Evolutionary conservation across 1,140 invertebrate species (phyloP).

Genomic region (Sycobia sp.): DNA sequence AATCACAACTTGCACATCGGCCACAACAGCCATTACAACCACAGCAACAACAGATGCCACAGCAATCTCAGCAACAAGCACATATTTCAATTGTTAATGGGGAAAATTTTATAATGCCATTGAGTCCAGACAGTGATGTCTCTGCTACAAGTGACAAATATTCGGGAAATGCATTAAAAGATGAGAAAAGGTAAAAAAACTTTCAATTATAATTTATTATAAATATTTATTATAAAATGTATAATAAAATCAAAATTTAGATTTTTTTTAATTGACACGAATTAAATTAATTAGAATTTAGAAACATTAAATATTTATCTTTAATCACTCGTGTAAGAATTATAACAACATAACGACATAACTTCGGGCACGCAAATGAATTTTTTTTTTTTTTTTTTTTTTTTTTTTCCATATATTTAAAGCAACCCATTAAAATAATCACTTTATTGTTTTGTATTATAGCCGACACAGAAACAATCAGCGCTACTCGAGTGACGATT

Average conservation of each 20-base stretch:
- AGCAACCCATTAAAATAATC: not conserved
- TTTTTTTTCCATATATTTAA: too few species aligned
- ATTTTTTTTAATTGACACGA: slow-evolving; percentile 9
- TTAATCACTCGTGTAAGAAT: too few species aligned
- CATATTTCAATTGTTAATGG: slow-evolving; percentile 43
- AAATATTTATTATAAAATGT: too few species aligned
- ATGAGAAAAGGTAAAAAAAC: slow-evolving; percentile 54
- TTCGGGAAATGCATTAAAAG: slow-evolving; percentile 45
- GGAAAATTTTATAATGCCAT: slow-evolving; percentile 58
- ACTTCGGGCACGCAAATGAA: too few species aligned
- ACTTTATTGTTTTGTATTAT: slow-evolving; percentile 25
- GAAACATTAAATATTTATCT: too few species aligned
- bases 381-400: too few species aligned
- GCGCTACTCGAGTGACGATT: slow-evolving; percentile 70
- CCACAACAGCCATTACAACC: slow-evolving; percentile 27
- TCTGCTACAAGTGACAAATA: slow-evolving; percentile 56
- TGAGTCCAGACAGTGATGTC: slow-evolving; percentile 60
- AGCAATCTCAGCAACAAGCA: not conserved
- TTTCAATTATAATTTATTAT: too few species aligned
- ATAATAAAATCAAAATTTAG: not conserved
- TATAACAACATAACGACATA: too few species aligned
- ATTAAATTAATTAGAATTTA: too few species aligned
- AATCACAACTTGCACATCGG: not conserved
- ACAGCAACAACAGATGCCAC: slow-evolving; percentile 13
- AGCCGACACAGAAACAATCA: slow-evolving; percentile 55